phyloP scores from a whole-genome alignment of 2,113 vertebrate genomes.

The Aegotheles bennettii region DNA sequence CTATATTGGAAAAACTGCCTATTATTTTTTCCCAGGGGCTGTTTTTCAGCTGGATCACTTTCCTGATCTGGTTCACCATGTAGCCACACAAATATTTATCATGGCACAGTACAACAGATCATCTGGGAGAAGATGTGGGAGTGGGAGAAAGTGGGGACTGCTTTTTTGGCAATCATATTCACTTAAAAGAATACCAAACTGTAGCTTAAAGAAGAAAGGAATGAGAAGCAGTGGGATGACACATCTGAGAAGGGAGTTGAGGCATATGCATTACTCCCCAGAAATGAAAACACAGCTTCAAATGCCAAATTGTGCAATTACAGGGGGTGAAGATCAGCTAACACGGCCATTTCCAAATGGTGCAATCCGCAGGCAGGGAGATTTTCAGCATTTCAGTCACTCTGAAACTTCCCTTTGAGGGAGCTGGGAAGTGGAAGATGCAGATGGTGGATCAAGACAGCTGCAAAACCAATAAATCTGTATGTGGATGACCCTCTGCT shows the following conservation, averaged over 20 bases:
- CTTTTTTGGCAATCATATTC: neutral
- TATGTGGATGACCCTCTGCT: neutral
- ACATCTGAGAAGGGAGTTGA: neutral
- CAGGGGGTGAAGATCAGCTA: neutral
- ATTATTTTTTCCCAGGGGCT: neutral
- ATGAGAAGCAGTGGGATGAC: slow-evolving; percentile 18
- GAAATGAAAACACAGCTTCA: slow-evolving; percentile 7
- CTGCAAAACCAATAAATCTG: neutral
- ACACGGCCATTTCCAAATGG: neutral
- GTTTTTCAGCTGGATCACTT: slow-evolving; percentile 6
- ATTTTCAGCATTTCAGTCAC: neutral
- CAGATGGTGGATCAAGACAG: neutral
- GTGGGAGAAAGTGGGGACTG: neutral
- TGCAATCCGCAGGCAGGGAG: neutral
- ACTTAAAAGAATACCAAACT: slow-evolving; percentile 1
- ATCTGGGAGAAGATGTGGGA: slow-evolving; percentile 5
- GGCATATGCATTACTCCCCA: neutral
- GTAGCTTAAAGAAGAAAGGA: slow-evolving; percentile 2
- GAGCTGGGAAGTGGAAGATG: neutral
- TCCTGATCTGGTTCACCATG: neutral
- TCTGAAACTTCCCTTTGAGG: neutral
- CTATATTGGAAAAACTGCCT: neutral
- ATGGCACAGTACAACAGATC: slow-evolving; percentile 31
- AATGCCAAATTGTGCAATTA: neutral
- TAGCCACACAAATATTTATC: slow-evolving; percentile 35